A percentile compares a stretch with the other conserved stretches of the same genome.
These are phyloP conservation scores for Antechinus flavipes DNA, from an alignment of 2,113 vertebrate genomes.

Conservation along the genomic window DNA sequence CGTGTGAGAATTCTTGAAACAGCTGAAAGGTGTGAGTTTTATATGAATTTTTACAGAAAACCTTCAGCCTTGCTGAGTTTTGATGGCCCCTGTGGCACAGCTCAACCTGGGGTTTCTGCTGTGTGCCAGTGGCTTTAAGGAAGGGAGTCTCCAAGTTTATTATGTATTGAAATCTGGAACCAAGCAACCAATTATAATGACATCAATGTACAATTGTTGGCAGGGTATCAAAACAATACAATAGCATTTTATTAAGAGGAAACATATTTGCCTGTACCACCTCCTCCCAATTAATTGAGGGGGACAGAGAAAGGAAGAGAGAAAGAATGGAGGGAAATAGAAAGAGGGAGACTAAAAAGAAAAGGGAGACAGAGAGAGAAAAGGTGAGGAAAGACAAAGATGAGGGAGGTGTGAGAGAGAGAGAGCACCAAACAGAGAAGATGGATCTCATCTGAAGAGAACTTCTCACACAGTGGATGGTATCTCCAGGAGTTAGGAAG, in stretches of 20 bases:
- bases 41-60: conserved; percentile 29
- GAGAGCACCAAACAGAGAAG: neutral
- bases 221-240: conserved; percentile 62
- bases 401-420: neutral
- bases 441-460: conserved; percentile 65
- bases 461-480: conserved; percentile 68
- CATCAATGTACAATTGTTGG: conserved; percentile 48
- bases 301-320: no score
- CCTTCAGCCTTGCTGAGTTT: neutral
- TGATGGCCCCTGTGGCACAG: neutral
- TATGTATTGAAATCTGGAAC: conserved; percentile 28
- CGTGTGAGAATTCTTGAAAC: conserved; percentile 26
- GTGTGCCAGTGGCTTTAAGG: neutral
- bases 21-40: conserved; percentile 31
- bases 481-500: conserved; percentile 52
- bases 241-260: conserved; percentile 53
- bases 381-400: no score
- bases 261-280: conserved; percentile 28
- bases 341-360: no score
- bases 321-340: neutral
- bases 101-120: neutral
- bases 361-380: neutral
- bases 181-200: conserved; percentile 23
- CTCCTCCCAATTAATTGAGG: conserved; percentile 56
- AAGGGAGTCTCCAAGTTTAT: conserved; percentile 31